These are phyloP conservation scores for Autographa pulchrina DNA, from an alignment of 2,888 invertebrate genomes.

Conservation along the genomic window DNA sequence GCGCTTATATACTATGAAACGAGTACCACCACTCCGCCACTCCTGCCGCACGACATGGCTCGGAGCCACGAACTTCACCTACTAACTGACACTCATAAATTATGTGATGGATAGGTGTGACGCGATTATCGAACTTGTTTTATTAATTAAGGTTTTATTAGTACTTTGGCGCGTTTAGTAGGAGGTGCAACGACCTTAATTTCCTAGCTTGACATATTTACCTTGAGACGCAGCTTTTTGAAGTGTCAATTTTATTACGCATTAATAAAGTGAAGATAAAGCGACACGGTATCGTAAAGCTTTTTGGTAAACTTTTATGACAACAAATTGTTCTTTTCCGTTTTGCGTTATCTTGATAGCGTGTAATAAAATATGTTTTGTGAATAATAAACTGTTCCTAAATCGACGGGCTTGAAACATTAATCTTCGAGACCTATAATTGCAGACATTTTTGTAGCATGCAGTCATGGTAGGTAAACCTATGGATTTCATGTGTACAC, in stretches of 20 bases:
- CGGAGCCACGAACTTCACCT: constrained; percentile 82
- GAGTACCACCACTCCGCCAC: constrained; percentile 74
- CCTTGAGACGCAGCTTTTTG: constrained; percentile 39
- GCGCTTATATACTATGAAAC: constrained; percentile 76
- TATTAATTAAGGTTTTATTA: constrained; percentile 47
- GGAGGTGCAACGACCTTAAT: constrained; percentile 59
- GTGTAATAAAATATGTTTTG: background rate
- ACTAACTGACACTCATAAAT: constrained; percentile 81
- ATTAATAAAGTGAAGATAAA: background rate
- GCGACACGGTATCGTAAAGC: background rate
- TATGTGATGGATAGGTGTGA: constrained; percentile 69
- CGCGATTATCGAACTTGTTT: constrained; percentile 49
- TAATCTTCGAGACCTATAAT: background rate
- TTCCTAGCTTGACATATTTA: constrained; percentile 23
- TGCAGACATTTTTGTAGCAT: background rate
- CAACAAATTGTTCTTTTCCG: background rate
- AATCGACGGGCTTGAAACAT: background rate
- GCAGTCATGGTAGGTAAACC: background rate
- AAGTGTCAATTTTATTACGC: background rate
- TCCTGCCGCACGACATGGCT: constrained; percentile 67
- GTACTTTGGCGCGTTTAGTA: constrained; percentile 24
- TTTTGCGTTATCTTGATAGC: background rate
- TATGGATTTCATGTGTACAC: background rate
- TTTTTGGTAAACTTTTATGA: background rate
- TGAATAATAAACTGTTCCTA: background rate